phyloP scores from a whole-genome alignment of 2,888 invertebrate genomes.

The Belgica antarctica region DNA sequence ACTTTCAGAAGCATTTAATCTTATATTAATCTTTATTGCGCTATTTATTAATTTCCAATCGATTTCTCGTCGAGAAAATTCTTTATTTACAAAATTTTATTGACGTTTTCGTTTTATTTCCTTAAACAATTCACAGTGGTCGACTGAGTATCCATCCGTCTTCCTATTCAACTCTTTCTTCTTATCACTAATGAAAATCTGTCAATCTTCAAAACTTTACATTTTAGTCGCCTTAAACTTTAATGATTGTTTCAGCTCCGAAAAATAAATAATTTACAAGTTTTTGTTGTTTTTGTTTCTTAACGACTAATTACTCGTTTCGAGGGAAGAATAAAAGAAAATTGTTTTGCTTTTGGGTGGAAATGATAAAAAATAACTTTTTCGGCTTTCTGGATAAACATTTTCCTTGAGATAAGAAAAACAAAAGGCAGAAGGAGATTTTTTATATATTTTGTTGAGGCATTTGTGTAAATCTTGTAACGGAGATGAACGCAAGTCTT shows the following conservation, averaged over 20 bases:
- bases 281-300: slow-evolving; percentile 33
- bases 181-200: not conserved
- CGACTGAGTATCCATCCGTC: not conserved
- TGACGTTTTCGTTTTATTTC: too few species aligned
- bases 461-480: too few species aligned
- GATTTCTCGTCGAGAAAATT: too few species aligned
- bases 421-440: too few species aligned
- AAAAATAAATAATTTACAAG: slow-evolving; percentile 36
- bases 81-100: too few species aligned
- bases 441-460: too few species aligned
- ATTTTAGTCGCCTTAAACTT: slow-evolving; percentile 15
- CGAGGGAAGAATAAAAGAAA: too few species aligned
- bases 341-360: not conserved
- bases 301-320: not conserved
- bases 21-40: not conserved
- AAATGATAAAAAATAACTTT: not conserved
- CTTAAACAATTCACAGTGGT: too few species aligned
- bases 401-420: too few species aligned
- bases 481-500: too few species aligned
- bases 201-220: not conserved
- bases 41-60: not conserved
- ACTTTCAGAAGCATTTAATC: too few species aligned
- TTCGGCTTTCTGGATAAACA: too few species aligned
- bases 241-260: slow-evolving; percentile 42
- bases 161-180: not conserved